Base-by-base conservation (phyloP, 2,888 invertebrate genomes). In the Dorcus parallelipipedus region DNA sequence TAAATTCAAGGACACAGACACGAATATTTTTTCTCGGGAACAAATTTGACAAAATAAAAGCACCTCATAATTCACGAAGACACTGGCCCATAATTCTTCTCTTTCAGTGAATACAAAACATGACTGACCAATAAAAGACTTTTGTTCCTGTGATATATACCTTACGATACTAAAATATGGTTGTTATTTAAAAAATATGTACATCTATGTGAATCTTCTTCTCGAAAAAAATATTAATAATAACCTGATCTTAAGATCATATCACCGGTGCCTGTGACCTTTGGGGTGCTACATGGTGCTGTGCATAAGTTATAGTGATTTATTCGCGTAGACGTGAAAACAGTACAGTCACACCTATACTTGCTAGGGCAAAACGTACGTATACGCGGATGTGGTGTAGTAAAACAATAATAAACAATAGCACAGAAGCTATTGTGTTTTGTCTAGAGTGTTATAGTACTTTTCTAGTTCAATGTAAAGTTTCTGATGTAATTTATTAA, bases 61-160 rank as follows among this genome's bases (percentile, higher is more conserved):
- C 63, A 62, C 61, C 60, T 57, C 62, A 62, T 64, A 63, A 64
- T 57, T 66, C 66, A 66, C 57, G 52, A 47, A 52, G 42, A 48
- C 45, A 47, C 56, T 47, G 49, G 52, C 52, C 52, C 59, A 56
- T 59, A 59, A 59, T 47, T 59, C 55, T 59, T 52, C 49, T 49
- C 49, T 50, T 56, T 40, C 56, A 38, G 52, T 58, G 58, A 51
- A 62, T 59, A 62, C 58, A 52, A 55, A 65, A 66, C 66, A 64
- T 66, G 66, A 64, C 66, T 59, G 66, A 64, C 64, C 57, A 64
- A 64, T 64, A 66, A 66, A 66, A 59, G 64, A 63, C 59, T 54
- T 57, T 59, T 59, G 59, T 59, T 55, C 52, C 55, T 56, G 56
- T 59, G 59, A 59, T 59, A 59, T 55, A 59, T 51, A 54, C 51